phyloP scores from a whole-genome alignment of 2,797 vertebrate genomes.

The Labroides dimidiatus region DNA sequence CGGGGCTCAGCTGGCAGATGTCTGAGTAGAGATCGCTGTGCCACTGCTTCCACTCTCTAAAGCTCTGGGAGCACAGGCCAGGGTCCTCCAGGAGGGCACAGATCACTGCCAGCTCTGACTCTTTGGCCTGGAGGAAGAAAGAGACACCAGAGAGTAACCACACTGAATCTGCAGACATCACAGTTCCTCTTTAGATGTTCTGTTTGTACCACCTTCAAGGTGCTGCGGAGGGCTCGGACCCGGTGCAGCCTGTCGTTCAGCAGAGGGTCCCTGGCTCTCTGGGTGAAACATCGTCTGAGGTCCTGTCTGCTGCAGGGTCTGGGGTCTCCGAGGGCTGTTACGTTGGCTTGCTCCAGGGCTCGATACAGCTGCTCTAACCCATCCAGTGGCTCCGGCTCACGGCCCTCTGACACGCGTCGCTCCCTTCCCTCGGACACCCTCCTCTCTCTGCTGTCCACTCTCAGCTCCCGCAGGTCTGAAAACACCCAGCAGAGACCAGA shows the following conservation, averaged over 20 bases:
- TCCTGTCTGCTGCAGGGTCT: constrained; percentile 89
- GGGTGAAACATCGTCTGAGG: constrained; percentile 86
- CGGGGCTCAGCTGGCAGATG: constrained; percentile 90
- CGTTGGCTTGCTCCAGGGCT: constrained; percentile 86
- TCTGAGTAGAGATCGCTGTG: constrained; percentile 91
- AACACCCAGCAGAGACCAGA: constrained; percentile 26
- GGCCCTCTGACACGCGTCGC: constrained; percentile 80
- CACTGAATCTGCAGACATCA: neutral
- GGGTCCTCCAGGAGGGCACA: constrained; percentile 89
- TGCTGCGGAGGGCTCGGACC: constrained; percentile 90
- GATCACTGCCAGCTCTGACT: constrained; percentile 88
- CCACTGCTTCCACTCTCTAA: constrained; percentile 92
- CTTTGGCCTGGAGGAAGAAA: constrained; percentile 84
- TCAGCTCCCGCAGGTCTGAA: constrained; percentile 76
- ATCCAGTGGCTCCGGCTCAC: constrained; percentile 77
- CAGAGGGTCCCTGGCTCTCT: constrained; percentile 87
- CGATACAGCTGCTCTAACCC: constrained; percentile 90
- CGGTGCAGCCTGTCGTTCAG: constrained; percentile 92
- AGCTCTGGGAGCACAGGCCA: constrained; percentile 88
- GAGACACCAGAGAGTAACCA: constrained; percentile 22
- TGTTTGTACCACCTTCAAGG: constrained; percentile 86
- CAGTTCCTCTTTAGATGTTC: constrained; percentile 13
- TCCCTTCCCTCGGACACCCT: constrained; percentile 78
- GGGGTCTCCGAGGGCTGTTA: constrained; percentile 88
- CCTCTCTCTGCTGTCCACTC: constrained; percentile 78